phyloP scores from a whole-genome alignment of 1,140 invertebrate genomes.

The Drosophila suzukii region DNA sequence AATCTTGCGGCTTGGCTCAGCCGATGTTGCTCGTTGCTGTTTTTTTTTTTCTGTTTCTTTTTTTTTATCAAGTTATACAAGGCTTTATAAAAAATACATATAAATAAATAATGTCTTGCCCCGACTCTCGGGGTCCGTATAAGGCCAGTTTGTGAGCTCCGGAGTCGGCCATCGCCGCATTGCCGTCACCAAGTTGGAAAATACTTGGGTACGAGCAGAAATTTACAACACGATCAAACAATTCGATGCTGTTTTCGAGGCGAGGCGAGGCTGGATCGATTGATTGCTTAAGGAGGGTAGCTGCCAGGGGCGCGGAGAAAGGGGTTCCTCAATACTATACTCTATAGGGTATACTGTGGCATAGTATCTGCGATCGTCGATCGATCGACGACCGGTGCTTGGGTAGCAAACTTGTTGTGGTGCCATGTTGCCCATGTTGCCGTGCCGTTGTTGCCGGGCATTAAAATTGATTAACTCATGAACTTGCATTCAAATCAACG shows the following conservation, averaged over 20 bases:
- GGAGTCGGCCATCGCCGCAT: conserved; percentile 29
- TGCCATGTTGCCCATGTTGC: conserved; percentile 2
- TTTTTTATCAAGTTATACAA: conserved; percentile 69
- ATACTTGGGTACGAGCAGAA: conserved; percentile 48
- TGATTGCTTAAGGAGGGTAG: conserved; percentile 50
- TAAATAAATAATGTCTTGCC: conserved; percentile 69
- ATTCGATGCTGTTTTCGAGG: conserved; percentile 56
- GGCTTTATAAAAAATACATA: conserved; percentile 69
- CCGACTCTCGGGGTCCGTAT: conserved; percentile 43
- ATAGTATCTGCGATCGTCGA: conserved; percentile 14
- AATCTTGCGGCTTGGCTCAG: conserved; percentile 56
- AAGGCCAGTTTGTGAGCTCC: conserved; percentile 30
- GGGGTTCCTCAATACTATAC: neutral
- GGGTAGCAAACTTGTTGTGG: conserved; percentile 3
- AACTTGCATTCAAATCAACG: conserved; percentile 77
- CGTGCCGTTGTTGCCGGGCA: conserved; percentile 44
- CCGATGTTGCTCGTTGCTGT: conserved; percentile 5
- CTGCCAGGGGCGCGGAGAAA: neutral
- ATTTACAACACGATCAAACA: conserved; percentile 79
- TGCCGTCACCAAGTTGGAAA: conserved; percentile 64
- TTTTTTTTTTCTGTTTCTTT: conserved; percentile 18
- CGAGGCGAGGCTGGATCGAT: conserved; percentile 57
- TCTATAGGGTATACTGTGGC: neutral
- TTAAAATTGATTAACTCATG: conserved; percentile 80
- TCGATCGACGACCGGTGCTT: conserved; percentile 8